Evolutionary conservation across 2,113 vertebrate species (phyloP).

Genomic region (Thunnus maccoyii): DNA sequence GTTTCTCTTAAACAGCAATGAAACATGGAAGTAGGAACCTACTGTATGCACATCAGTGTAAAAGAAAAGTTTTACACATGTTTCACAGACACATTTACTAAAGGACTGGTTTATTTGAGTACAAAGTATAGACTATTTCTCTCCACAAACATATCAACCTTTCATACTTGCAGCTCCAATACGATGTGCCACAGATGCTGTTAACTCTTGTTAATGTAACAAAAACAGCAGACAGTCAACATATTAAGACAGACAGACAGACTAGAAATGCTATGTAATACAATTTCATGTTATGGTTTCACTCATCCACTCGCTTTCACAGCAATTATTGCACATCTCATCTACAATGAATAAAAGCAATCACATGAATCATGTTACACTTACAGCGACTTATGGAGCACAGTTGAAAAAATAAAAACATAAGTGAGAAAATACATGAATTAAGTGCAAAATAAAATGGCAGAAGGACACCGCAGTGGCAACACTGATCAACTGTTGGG

Average conservation of each 20-base stretch:
- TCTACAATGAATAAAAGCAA: conserved; percentile 57
- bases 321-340: conserved; percentile 76
- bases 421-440: conserved; percentile 25
- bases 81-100: conserved; percentile 5
- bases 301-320: conserved; percentile 28
- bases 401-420: neutral
- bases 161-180: conserved; percentile 30
- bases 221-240: conserved; percentile 62
- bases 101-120: conserved; percentile 51
- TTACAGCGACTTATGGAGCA: conserved; percentile 34
- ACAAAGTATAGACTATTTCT: conserved; percentile 30
- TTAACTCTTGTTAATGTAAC: conserved; percentile 76
- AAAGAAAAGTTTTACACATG: neutral
- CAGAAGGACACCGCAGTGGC: neutral
- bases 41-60: no score
- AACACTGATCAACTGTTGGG: neutral
- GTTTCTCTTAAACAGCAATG: neutral
- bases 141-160: conserved; percentile 30
- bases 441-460: conserved; percentile 56
- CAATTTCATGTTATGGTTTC: conserved; percentile 25
- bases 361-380: conserved; percentile 15
- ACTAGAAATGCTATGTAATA: conserved; percentile 24
- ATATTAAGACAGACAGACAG: conserved; percentile 36
- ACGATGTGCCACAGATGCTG: conserved; percentile 38
- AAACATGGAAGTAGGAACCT: neutral